phyloP scores from a whole-genome alignment of 2,113 vertebrate species.

The Pleuronectes platessa region DNA sequence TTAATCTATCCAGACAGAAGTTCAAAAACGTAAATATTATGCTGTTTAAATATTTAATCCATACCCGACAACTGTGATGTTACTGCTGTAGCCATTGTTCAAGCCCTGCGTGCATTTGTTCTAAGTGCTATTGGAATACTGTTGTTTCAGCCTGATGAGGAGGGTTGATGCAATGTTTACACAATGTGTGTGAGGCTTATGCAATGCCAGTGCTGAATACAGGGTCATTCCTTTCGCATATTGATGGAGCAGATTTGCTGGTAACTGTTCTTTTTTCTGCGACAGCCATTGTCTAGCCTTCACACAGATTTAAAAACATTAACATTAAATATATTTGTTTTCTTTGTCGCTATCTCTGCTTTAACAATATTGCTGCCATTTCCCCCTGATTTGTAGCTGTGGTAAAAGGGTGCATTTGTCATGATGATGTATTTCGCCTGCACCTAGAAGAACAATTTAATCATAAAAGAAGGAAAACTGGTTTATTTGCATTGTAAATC shows the following conservation, averaged over 20 bases:
- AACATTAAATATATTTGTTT: background rate
- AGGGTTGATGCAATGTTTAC: background rate
- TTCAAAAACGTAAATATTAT: background rate
- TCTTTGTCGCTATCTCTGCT: constrained; percentile 5
- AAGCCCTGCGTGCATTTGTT: background rate
- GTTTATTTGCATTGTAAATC: constrained; percentile 33
- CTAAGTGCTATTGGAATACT: background rate
- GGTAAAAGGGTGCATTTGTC: constrained; percentile 19
- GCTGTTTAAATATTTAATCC: constrained; percentile 13
- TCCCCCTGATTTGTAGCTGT: background rate
- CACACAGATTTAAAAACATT: background rate
- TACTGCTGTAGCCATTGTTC: background rate
- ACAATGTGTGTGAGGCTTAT: background rate
- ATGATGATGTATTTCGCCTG: constrained; percentile 21
- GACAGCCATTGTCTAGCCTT: background rate
- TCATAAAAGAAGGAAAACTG: constrained; percentile 13
- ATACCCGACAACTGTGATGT: background rate
- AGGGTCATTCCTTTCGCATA: background rate
- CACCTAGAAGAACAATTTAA: background rate
- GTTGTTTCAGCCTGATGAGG: constrained; percentile 2
- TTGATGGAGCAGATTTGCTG: background rate
- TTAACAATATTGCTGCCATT: background rate
- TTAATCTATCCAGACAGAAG: background rate
- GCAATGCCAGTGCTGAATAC: background rate
- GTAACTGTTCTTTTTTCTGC: background rate